Base-by-base conservation (phyloP, 2,113 vertebrate genomes). In the Columba janthina region DNA sequence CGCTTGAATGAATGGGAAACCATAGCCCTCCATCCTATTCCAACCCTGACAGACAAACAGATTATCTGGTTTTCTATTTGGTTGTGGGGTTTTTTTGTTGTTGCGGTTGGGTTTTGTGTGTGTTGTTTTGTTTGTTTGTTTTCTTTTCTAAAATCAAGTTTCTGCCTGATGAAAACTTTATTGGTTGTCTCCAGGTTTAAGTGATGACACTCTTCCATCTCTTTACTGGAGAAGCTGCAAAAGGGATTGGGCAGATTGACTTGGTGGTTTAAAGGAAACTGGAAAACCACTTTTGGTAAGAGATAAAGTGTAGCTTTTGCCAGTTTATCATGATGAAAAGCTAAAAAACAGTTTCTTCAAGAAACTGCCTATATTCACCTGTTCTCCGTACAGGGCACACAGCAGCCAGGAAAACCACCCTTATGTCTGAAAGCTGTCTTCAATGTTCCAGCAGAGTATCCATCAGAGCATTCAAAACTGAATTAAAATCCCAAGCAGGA, bases 391-490 rank as follows among this genome's bases (percentile, higher is more conserved):
- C 51, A 94, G 31, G 31, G 42, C 32, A 75, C 31, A 64, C 15
- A 89, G 84, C 70, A 83, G 75, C 67, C 77, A 95, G 80, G 54
- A 94, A 94, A 94, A 94, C 84, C 64, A 1, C 71, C 84, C 71
- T 81, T 82, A 34, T 38, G 50, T 77, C 76, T 89, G 88, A 96
- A 94, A 96, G 65, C 56, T 11, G 2, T 88, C 93, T 92, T 91
- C 91, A 90, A 6, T 76, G 60, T 79, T 96, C 82, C 75, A 95
- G 91, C 40, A 94, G 85, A 95, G 9, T 11, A 97, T 95, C 86
- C 94, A 96, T 95, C 94, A 91, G 94, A 96, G 94, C 96, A 92
- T 93, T 96, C 92, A 96, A 95, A 97, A 96, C 94, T 94, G 94
- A 96, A 97, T 97, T 93, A 96, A 96, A 97, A 96, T 95, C 95